Base-by-base conservation (phyloP, 2,113 vertebrate species). In the Protomyctophum bolini region DNA sequence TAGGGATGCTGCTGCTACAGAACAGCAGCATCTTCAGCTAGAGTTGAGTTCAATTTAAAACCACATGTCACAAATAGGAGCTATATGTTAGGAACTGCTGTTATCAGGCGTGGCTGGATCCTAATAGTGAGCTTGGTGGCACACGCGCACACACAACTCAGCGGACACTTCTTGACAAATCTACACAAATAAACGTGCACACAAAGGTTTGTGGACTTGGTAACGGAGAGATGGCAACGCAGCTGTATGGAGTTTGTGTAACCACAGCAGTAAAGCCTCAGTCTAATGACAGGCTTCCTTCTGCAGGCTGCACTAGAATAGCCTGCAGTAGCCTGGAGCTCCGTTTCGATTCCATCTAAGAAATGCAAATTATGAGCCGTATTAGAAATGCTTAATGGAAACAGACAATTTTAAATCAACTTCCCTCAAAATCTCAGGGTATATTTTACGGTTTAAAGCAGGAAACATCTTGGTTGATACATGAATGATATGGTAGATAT, bases 1-100 rank as follows among this genome's bases (percentile, higher is more conserved):
- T 41, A 41, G 33, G 33, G 33, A 41, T 41, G 33, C 33, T 41
- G 33, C 33, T 41, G 80, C 51, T 15, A 0, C 0, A 62, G 78
- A 72, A 60, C 77, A 82, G 79, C 70, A 79, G 73, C 79, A 70
- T 54, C 51, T 6, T 72, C 47, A 81, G 69, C 7, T 2, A 41
- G 33, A 11, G 63, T 56, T 74, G 33, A 11, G 63, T 56, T 74
- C 77, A 55, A 79, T 88, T 85, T 87, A 81, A 90, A 87, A 80
- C 78, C 81, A 85, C 50, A 86, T 73, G 75, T 72, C 73, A 55
- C 11, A 65, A 63, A 65, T 72, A 59, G 72, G 78, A 82, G 58
- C 70, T 63, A 55, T 54, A 59, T 63, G 71, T 54, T n/a, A 11
- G 6, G 2, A 54, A 6, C 33, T 41, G 33, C 33, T 41, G 33